Evolutionary conservation across 2,113 vertebrate species (phyloP).

Genomic region (Aegotheles bennettii): DNA sequence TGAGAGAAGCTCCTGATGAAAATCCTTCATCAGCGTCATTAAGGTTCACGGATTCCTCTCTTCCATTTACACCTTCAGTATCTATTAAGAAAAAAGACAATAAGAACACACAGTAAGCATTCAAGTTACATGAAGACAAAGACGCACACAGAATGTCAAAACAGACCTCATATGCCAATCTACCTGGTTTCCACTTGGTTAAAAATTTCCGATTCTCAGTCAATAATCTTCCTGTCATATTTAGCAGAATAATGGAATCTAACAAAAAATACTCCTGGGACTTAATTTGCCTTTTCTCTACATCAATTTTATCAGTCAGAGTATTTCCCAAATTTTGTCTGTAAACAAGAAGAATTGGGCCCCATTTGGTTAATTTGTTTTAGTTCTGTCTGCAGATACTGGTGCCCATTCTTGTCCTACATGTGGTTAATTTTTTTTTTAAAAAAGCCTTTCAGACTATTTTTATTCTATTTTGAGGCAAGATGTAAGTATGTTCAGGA

Average conservation of each 20-base stretch:
- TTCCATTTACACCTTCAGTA: slow-evolving; percentile 83
- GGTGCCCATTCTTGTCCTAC: not conserved
- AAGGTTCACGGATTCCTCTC: slow-evolving; percentile 87
- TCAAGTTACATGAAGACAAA: slow-evolving; percentile 1
- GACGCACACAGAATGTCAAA: not conserved
- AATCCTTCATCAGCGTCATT: slow-evolving; percentile 98
- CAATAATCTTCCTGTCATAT: not conserved
- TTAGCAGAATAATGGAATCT: not conserved
- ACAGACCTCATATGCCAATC: slow-evolving; percentile 21
- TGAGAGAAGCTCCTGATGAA: slow-evolving; percentile 95
- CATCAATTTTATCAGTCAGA: not conserved
- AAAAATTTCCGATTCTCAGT: not conserved
- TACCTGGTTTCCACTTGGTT: not conserved
- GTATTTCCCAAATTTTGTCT: not conserved
- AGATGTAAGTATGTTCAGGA: not conserved
- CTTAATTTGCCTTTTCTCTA: not conserved
- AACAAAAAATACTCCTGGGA: not conserved
- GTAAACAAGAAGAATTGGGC: not conserved
- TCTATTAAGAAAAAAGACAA: slow-evolving; percentile 74
- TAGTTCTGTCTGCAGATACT: not conserved
- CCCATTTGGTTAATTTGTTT: not conserved
- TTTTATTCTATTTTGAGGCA: not conserved
- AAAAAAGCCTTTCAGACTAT: not conserved
- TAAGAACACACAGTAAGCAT: slow-evolving; percentile 38
- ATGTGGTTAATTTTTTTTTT: accelerated